Evolutionary conservation across 2,113 vertebrate species (phyloP).

Genomic region (Pangasianodon hypophthalmus): DNA sequence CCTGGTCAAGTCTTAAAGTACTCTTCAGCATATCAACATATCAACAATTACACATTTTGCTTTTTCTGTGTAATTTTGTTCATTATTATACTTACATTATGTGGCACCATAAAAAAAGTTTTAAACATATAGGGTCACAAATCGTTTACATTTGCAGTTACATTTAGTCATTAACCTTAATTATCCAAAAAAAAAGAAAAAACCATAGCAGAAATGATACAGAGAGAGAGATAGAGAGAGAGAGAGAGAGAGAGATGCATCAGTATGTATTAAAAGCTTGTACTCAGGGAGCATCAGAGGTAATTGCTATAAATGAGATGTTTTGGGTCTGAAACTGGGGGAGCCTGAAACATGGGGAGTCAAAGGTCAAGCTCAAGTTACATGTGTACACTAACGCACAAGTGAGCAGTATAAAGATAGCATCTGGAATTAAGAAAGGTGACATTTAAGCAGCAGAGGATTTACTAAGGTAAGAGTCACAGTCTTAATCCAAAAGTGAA

Average conservation of each 20-base stretch:
- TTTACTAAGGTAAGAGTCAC: constrained; percentile 21
- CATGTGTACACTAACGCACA: constrained; percentile 20
- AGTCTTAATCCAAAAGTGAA: constrained; percentile 19
- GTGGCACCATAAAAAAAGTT: no score
- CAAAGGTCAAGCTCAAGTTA: constrained; percentile 45
- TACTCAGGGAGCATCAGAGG: background rate
- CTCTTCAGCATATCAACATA: background rate
- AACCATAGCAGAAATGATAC: no score
- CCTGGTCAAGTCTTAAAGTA: no score
- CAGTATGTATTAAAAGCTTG: background rate
- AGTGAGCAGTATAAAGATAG: background rate
- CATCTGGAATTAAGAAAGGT: constrained; percentile 36
- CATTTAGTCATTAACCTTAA: background rate
- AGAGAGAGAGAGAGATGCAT: background rate
- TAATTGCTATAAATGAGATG: background rate
- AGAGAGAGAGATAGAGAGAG: background rate
- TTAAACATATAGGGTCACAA: no score
- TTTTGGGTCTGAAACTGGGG: background rate
- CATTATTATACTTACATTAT: background rate
- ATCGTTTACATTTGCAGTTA: background rate
- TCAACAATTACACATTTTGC: background rate
- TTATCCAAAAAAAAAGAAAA: background rate
- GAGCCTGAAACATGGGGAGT: background rate
- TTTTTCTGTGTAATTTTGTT: background rate
- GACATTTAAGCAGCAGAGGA: constrained; percentile 38